phyloP scores from a whole-genome alignment of 2,888 invertebrate genomes.

The Sinopyrophorus schimmeli region DNA sequence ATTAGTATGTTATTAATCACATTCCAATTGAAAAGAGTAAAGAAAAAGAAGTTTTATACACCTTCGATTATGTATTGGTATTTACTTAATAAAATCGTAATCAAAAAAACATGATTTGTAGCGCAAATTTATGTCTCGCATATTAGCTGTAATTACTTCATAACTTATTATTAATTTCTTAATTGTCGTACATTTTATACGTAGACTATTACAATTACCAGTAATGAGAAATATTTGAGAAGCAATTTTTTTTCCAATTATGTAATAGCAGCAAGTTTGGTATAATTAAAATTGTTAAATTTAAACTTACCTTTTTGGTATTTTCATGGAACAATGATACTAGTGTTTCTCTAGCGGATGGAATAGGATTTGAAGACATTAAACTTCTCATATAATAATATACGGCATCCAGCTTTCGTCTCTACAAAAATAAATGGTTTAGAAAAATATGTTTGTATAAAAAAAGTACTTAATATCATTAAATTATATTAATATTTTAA shows the following conservation, averaged over 20 bases:
- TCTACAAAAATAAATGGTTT: slow-evolving; percentile 70
- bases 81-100: slow-evolving; percentile 6
- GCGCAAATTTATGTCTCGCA: slow-evolving; percentile 4
- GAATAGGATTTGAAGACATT: slow-evolving; percentile 91
- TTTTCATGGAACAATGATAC: slow-evolving; percentile 89
- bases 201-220: too few relatives aligned
- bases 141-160: slow-evolving; percentile 3
- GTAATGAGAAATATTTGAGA: too few relatives aligned
- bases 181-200: too few relatives aligned
- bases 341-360: slow-evolving; percentile 88
- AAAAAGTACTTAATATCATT: too few relatives aligned
- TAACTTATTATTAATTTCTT: too few relatives aligned
- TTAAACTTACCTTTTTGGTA: slow-evolving; percentile 74
- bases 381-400: slow-evolving; percentile 96
- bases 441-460: slow-evolving; percentile 13
- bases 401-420: slow-evolving; percentile 92
- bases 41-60: slow-evolving; percentile 13
- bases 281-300: slow-evolving; percentile 5
- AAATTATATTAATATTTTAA: too few relatives aligned
- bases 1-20: slow-evolving; percentile 18
- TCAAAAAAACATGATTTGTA: slow-evolving; percentile 13
- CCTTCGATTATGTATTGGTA: slow-evolving; percentile 9
- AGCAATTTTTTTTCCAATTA: too few relatives aligned
- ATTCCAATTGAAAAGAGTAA: slow-evolving; percentile 7
- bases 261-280: too few relatives aligned